phyloP scores from a whole-genome alignment of 2,113 vertebrate genomes.

The Solea solea region DNA sequence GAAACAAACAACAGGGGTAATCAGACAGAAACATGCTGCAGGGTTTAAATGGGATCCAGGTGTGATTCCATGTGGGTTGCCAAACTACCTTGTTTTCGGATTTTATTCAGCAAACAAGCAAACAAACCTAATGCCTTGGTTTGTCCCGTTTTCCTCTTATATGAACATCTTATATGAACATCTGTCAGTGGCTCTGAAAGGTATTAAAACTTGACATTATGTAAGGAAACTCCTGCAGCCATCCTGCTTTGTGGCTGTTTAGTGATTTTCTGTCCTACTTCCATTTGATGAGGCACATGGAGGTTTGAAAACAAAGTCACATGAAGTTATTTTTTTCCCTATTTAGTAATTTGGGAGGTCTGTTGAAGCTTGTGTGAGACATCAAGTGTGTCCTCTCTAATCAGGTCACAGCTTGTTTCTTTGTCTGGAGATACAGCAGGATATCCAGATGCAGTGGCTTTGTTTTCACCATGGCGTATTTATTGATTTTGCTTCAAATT shows the following conservation, averaged over 20 bases:
- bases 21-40: slow-evolving; percentile 45
- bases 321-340: slow-evolving; percentile 35
- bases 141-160: not conserved
- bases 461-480: slow-evolving; percentile 19
- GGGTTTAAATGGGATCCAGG: slow-evolving; percentile 64
- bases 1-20: slow-evolving; percentile 34
- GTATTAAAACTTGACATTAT: slow-evolving; percentile 38
- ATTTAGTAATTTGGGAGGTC: slow-evolving; percentile 39
- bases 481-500: slow-evolving; percentile 31
- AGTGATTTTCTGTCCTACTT: slow-evolving; percentile 53
- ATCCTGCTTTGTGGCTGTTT: slow-evolving; percentile 13
- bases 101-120: slow-evolving; percentile 37
- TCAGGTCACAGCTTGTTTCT: slow-evolving; percentile 46
- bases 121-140: slow-evolving; percentile 40
- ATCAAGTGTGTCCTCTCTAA: slow-evolving; percentile 34
- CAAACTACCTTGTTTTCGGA: slow-evolving; percentile 37
- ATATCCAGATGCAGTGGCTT: slow-evolving; percentile 19
- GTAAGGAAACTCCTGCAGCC: slow-evolving; percentile 35
- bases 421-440: slow-evolving; percentile 18
- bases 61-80: slow-evolving; percentile 72
- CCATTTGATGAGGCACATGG: slow-evolving; percentile 36
- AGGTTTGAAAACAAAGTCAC: slow-evolving; percentile 40
- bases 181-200: slow-evolving; percentile 32
- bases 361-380: slow-evolving; percentile 14
- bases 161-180: slow-evolving; percentile 15